phyloP scores from a whole-genome alignment of 2,888 invertebrate genomes.

The Drosophila paucipuncta region DNA sequence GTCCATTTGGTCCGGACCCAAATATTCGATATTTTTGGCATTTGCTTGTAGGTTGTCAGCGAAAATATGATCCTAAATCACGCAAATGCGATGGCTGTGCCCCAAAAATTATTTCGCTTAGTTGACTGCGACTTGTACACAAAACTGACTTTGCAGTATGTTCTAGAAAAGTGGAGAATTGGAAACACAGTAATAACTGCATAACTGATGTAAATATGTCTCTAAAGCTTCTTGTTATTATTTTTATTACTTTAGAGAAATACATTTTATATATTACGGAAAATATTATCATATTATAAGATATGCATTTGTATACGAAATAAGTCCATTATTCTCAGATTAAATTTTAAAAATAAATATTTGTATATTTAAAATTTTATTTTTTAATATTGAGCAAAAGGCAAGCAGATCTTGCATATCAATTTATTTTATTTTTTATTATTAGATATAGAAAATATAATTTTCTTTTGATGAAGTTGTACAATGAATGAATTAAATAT shows the following conservation, averaged over 20 bases:
- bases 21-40: slow-evolving; percentile 46
- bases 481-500: background rate
- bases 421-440: background rate
- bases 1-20: slow-evolving; percentile 46
- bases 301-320: no score
- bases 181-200: background rate
- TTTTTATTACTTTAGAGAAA: no score
- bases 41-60: slow-evolving; percentile 30
- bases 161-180: background rate
- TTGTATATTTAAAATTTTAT: no score
- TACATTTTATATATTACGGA: background rate
- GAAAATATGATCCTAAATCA: slow-evolving; percentile 56
- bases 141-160: background rate
- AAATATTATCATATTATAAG: no score
- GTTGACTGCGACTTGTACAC: slow-evolving; percentile 18
- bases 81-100: slow-evolving; percentile 4
- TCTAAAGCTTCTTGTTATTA: no score
- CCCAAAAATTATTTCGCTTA: slow-evolving; percentile 23
- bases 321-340: no score
- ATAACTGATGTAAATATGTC: background rate
- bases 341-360: no score
- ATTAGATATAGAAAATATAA: background rate
- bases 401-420: no score
- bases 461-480: background rate
- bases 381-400: no score